A percentile compares a stretch with the other conserved stretches of the same genome.
Conservation (phyloP, 2,797 vertebrate genomes). For the Acropternis orthonyx region DNA sequence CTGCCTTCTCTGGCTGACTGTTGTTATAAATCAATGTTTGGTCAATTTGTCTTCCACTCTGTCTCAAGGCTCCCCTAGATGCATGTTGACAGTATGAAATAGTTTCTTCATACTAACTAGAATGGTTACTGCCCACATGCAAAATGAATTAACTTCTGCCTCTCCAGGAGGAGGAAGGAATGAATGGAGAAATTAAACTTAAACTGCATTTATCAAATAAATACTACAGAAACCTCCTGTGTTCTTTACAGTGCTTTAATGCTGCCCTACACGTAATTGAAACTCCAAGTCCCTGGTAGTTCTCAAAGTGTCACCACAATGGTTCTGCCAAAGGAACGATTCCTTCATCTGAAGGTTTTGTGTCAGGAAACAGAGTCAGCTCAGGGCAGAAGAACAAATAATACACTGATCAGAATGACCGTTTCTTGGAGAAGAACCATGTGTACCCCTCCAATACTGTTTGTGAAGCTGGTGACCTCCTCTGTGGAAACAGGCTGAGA, state of each 20-base stretch:
- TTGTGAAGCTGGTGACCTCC: not conserved
- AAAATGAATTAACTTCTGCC: not conserved
- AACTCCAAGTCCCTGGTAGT: not conserved
- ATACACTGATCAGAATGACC: not conserved
- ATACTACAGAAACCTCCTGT: not conserved
- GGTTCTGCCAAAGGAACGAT: not conserved
- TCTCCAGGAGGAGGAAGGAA: not conserved
- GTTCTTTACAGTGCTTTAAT: not conserved
- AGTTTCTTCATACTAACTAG: not conserved
- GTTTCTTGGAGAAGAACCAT: not conserved
- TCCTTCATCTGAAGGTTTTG: not conserved
- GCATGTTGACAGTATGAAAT: not conserved
- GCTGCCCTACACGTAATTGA: not conserved
- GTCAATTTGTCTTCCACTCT: conserved; percentile 30
- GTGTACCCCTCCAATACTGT: not conserved
- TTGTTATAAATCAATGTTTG: conserved; percentile 50
- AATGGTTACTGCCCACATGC: not conserved
- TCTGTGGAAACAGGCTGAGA: not conserved
- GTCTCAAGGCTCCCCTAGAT: not conserved
- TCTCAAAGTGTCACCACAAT: not conserved
- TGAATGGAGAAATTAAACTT: not conserved
- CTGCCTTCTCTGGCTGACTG: conserved; percentile 19
- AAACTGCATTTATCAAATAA: not conserved
- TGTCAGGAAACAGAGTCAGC: not conserved
- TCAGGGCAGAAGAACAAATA: not conserved